Base-by-base conservation (phyloP, 2,888 invertebrate genomes). In the Acronicta psi region DNA sequence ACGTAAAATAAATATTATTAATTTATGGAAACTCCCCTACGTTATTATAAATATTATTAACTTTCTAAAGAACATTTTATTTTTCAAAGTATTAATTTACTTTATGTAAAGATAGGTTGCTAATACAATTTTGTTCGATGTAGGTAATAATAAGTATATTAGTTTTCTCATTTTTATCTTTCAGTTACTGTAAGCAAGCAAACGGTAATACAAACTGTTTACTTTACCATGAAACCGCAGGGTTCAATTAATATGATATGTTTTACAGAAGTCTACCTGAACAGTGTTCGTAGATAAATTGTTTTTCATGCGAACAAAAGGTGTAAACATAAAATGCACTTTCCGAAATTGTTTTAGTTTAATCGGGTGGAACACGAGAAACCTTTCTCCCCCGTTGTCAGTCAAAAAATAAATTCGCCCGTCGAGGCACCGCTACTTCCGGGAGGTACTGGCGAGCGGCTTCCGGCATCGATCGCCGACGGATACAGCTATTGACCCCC, bases 401-500 rank as follows among this genome's bases (percentile, higher is more conserved):
- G 69, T 79, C 68, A 82, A 83, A 85, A 79, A 83, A 79, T 75
- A 77, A 76, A 83, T 80, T 77, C 76, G 63, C 59, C 55, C 59
- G 69, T 70, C 72, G 66, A 77, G 77, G 73, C 72, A 73, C 73
- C 69, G 73, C 69, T 73, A 77, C 82, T 86, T 89, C 88, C 88
- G 80, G 80, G 79, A 77, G 77, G 81, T 73, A 79, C 77, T 75
- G 81, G 79, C 78, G 71, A 80, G 70, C 68, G 65, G 79, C 77
- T 88, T 89, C 90, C 88, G 86, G 83, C 73, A 88, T 90, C 88
- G 90, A 90, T 88, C 87, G 84, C 69, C 67, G 70, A 70, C 79
- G 81, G 83, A 86, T 83, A 85, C 84, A 79, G 85, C 83, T 87
- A 87, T 89, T 89, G 89, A 88, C 88, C 87, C 86, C 80, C 85